Evolutionary conservation across 1,140 invertebrate species (phyloP).

Genomic region (Tetraneura akinire): DNA sequence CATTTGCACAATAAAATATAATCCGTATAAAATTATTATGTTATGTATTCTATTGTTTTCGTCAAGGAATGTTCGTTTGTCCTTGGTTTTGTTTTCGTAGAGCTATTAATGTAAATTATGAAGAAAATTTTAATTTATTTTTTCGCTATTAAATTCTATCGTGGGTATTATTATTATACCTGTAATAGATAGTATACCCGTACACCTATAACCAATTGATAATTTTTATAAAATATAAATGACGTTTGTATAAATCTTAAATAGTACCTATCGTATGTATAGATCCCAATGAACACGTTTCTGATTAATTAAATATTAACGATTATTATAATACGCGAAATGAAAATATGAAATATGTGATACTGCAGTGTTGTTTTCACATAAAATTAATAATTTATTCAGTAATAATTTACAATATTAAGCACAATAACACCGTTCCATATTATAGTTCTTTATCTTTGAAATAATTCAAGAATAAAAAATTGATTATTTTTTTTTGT

Average conservation of each 20-base stretch:
- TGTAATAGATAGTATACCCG: not conserved
- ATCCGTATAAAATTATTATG: not conserved
- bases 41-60: conserved; percentile 7
- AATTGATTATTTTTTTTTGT: too few relatives aligned
- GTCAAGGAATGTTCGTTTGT: not conserved
- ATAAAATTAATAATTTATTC: too few relatives aligned
- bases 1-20: not conserved
- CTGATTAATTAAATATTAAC: too few relatives aligned
- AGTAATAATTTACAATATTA: too few relatives aligned
- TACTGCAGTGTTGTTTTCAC: not conserved
- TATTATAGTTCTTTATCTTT: too few relatives aligned
- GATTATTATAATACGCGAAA: too few relatives aligned
- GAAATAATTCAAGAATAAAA: too few relatives aligned
- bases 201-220: not conserved
- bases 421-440: too few relatives aligned
- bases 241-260: too few relatives aligned
- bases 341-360: too few relatives aligned
- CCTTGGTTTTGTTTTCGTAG: conserved; percentile 14
- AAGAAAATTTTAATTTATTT: not conserved
- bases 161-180: not conserved
- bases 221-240: not conserved
- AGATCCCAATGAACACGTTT: too few relatives aligned
- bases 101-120: not conserved
- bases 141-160: not conserved
- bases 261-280: too few relatives aligned